Evolutionary conservation across 2,797 vertebrate genomes (phyloP), one percentile per base, ranked within the genome.

Genomic region (Cossypha dichroa): DNA sequence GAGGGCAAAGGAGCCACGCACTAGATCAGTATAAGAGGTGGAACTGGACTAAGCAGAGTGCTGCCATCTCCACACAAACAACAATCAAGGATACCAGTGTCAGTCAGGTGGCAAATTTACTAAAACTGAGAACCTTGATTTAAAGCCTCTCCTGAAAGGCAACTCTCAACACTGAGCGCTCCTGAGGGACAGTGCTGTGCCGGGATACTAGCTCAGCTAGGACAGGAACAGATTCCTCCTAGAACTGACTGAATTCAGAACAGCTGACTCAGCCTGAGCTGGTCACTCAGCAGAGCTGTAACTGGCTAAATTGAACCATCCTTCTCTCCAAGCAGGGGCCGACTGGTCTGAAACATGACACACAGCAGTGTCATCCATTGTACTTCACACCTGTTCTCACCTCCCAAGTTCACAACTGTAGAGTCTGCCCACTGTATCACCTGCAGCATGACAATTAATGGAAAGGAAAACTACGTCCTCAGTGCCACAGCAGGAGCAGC

Each of bases 161-260:
- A 34, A 22, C 29, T 51, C 36, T 10, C 1, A 0, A 54, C 22
- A 45, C 15, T 5, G 15, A 14, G 36, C 0, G 0, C 67, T 69
- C 12, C 18, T 0, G 2, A 43, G 5, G 69, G 34, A 20, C 54
- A 41, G 41, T 2, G 1, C 29, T 54, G 4, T 21, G 14, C 21
- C 1, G 2, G 33, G n/a, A 36, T n/a, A 43, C 48, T 11, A 11
- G 36, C 15, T 72, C 25, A 40, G n/a, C 55, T 68, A 46, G 11
- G 16, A 76, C 40, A 85, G 29, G 33, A 68, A 60, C 15, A 76
- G 19, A 60, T 25, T 76, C 7, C 55, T 60, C 34, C 17, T 33
- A 16, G 29, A 69, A 77, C 16, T 10, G 40, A 69, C 40, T 46
- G 25, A 77, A 77, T 46, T 40, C 20, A 46, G 33, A 29, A 68